Percentiles rank a stretch among this genome's conserved stretches.
These are phyloP conservation scores for Thymallus thymallus DNA, from an alignment of 2,113 vertebrate genomes.

Conservation along the genomic window DNA sequence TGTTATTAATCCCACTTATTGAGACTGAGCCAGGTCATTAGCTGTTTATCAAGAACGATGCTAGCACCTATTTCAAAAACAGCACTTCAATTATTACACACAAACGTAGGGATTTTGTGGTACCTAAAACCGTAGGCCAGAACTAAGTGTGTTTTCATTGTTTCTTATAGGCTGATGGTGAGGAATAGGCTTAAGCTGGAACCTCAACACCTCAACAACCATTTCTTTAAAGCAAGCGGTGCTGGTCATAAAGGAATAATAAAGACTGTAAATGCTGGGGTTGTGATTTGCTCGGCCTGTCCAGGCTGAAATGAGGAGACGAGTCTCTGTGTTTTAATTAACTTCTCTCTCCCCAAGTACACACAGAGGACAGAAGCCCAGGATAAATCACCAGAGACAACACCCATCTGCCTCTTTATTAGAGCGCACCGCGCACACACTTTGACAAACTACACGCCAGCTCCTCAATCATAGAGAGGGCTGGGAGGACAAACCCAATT, in stretches of 20 bases:
- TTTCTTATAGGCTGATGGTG: not conserved
- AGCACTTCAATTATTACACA: conserved; percentile 33
- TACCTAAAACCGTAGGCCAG: not conserved
- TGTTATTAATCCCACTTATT: conserved; percentile 12
- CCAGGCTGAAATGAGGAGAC: conserved; percentile 51
- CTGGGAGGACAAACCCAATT: conserved; percentile 44
- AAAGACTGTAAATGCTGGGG: conserved; percentile 47
- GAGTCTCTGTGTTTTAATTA: conserved; percentile 64
- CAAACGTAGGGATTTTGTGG: not conserved
- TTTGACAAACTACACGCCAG: conserved; percentile 52
- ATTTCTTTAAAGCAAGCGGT: conserved; percentile 27
- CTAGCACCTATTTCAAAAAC: conserved; percentile 18
- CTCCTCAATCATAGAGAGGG: conserved; percentile 57
- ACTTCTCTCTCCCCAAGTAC: conserved; percentile 48
- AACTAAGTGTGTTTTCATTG: not conserved
- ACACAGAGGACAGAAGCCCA: conserved; percentile 53
- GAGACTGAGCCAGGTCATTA: conserved; percentile 24
- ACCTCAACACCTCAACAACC: not conserved
- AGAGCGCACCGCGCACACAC: conserved; percentile 27
- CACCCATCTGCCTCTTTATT: conserved; percentile 68
- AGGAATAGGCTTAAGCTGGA: not conserved
- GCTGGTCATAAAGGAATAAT: conserved; percentile 53
- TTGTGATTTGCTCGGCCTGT: conserved; percentile 62
- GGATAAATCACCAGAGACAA: conserved; percentile 68
- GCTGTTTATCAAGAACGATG: conserved; percentile 17